These are phyloP conservation scores for Solenopsis fugax DNA, from an alignment of 1,140 invertebrate species.

Conservation along the genomic window DNA sequence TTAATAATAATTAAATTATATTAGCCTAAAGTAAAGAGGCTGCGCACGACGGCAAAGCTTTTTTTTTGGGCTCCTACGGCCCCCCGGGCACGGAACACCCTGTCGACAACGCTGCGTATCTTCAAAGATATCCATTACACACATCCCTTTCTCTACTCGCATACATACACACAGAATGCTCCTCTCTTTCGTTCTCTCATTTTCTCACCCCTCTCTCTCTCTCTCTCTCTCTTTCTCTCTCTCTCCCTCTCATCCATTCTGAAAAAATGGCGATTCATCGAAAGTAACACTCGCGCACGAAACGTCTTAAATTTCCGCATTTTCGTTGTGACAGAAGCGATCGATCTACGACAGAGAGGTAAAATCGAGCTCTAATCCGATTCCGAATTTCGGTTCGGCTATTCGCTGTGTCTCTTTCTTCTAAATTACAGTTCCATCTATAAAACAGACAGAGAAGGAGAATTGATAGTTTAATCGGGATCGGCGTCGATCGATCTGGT, in stretches of 20 bases:
- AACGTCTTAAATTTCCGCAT: conserved; percentile 25
- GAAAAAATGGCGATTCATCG: conserved; percentile 57
- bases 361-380: conserved; percentile 35
- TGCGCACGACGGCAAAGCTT: conserved; percentile 86
- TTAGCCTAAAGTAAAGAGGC: conserved; percentile 87
- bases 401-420: not conserved
- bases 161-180: not conserved
- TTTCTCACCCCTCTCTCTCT: not conserved
- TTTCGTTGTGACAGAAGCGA: conserved; percentile 70
- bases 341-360: conserved; percentile 33
- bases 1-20: conserved; percentile 87
- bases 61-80: conserved; percentile 82
- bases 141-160: conserved; percentile 47
- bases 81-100: conserved; percentile 85
- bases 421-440: conserved; percentile 34
- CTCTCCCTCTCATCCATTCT: conserved; percentile 37
- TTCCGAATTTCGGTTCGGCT: not conserved
- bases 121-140: conserved; percentile 45
- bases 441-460: conserved; percentile 29
- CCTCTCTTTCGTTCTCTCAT: conserved; percentile 23
- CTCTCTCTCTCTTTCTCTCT: conserved; percentile 18
- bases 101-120: conserved; percentile 82
- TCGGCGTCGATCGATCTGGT: conserved; percentile 23
- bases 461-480: conserved; percentile 20
- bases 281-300: conserved; percentile 21